Evolutionary conservation across 2,797 vertebrate genomes (phyloP).

Genomic region (Etheostoma perlongum): DNA sequence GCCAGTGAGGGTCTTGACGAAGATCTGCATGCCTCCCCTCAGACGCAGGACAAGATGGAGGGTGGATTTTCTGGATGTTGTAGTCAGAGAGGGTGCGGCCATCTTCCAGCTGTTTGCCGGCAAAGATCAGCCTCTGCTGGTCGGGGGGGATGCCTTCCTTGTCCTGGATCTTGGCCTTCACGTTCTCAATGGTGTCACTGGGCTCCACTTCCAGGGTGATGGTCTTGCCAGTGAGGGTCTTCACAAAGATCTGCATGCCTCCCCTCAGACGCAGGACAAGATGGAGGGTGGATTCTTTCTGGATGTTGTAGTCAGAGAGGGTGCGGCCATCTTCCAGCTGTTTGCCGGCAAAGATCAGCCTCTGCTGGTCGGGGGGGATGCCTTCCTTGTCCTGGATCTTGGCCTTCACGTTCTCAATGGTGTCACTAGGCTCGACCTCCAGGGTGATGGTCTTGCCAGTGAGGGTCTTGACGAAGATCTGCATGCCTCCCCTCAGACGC

Average conservation of each 20-base stretch:
- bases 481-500: too few species aligned
- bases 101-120: conserved; percentile 74
- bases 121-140: conserved; percentile 75
- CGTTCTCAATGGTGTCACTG: conserved; percentile 81
- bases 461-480: too few species aligned
- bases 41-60: conserved; percentile 76
- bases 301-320: too few species aligned
- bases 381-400: too few species aligned
- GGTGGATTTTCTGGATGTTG: conserved; percentile 82
- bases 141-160: conserved; percentile 76
- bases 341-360: too few species aligned
- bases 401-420: too few species aligned
- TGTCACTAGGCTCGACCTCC: too few species aligned
- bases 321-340: too few species aligned
- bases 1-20: conserved; percentile 67
- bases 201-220: conserved; percentile 82
- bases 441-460: too few species aligned
- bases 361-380: too few species aligned
- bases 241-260: conserved; percentile 83
- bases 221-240: conserved; percentile 83
- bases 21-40: conserved; percentile 61
- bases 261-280: too few species aligned
- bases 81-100: conserved; percentile 77
- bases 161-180: conserved; percentile 76
- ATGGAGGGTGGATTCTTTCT: too few species aligned